Conservation (phyloP, 2,888 invertebrate species). For the Tachina lurida region DNA sequence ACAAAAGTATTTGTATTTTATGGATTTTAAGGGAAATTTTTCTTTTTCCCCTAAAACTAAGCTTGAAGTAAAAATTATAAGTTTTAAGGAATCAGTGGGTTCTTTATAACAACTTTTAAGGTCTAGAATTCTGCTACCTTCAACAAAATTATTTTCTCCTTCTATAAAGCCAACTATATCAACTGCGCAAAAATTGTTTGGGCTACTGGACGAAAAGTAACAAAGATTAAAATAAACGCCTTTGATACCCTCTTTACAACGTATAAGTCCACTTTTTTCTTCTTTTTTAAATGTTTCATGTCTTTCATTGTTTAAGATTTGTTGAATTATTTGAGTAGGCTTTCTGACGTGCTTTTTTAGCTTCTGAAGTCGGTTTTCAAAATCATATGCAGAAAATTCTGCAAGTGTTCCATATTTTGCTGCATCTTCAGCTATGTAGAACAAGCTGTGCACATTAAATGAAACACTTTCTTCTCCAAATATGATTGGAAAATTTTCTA, state of each 20-base stretch:
- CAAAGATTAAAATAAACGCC: conserved; percentile 26
- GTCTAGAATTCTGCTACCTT: conserved; percentile 41
- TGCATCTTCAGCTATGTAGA: conserved; percentile 46
- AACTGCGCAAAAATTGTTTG: conserved; percentile 47
- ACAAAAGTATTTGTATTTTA: conserved; percentile 33
- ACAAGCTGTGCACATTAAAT: conserved; percentile 39
- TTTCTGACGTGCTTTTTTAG: conserved; percentile 33
- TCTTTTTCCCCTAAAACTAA: conserved; percentile 44
- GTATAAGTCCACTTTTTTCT: conserved; percentile 47
- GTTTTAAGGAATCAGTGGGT: conserved; percentile 34
- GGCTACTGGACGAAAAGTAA: conserved; percentile 43
- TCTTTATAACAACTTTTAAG: conserved; percentile 47
- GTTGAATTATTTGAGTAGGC: conserved; percentile 3
- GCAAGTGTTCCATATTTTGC: conserved; percentile 42
- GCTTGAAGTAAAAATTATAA: conserved; percentile 36
- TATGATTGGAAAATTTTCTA: too few species aligned
- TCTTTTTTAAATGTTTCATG: not conserved
- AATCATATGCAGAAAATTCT: conserved; percentile 48
- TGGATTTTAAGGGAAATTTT: conserved; percentile 44
- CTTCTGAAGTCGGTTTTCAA: conserved; percentile 41
- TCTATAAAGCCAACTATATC: conserved; percentile 39
- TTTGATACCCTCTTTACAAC: conserved; percentile 36
- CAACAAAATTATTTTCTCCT: conserved; percentile 44
- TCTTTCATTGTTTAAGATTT: not conserved
- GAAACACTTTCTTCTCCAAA: too few species aligned